phyloP scores from a whole-genome alignment of 2,888 invertebrate genomes.

The Cinara cedri region DNA sequence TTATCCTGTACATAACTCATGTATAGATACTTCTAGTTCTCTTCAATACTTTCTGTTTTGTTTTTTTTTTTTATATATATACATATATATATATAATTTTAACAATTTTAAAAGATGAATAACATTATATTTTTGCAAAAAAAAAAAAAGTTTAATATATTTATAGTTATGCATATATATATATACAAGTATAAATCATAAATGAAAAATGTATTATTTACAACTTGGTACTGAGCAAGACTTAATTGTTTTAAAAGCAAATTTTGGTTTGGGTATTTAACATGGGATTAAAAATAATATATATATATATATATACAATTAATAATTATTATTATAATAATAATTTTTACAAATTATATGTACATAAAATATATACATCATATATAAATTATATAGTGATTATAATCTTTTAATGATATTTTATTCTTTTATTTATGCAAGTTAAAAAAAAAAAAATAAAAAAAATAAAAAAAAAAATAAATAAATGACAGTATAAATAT shows the following conservation, averaged over 20 bases:
- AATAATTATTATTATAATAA: slow-evolving; percentile 33
- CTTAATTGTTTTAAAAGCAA: slow-evolving; percentile 7
- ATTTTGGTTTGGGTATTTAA: slow-evolving; percentile 49
- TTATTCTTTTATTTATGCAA: slow-evolving; percentile 15
- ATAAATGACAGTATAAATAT: background rate
- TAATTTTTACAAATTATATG: slow-evolving; percentile 25
- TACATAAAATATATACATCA: background rate
- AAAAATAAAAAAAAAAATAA: slow-evolving; percentile 15
- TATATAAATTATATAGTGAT: background rate
- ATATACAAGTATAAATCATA: slow-evolving; percentile 20
- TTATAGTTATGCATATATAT: slow-evolving; percentile 12
- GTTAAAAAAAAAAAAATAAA: background rate
- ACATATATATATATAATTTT: slow-evolving; percentile 12
- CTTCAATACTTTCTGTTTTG: slow-evolving; percentile 38
- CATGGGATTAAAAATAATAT: slow-evolving; percentile 36
- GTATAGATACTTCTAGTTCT: slow-evolving; percentile 43
- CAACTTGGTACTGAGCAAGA: slow-evolving; percentile 28
- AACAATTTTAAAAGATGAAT: slow-evolving; percentile 22
- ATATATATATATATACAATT: slow-evolving; percentile 24
- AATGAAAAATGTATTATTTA: slow-evolving; percentile 9
- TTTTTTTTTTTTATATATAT: slow-evolving; percentile 25
- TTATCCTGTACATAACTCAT: slow-evolving; percentile 43
- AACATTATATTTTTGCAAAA: slow-evolving; percentile 31
- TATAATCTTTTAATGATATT: slow-evolving; percentile 27
- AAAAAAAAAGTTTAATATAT: background rate